Base-by-base conservation (phyloP, 2,113 vertebrate species). In the Ammodytes marinus region DNA sequence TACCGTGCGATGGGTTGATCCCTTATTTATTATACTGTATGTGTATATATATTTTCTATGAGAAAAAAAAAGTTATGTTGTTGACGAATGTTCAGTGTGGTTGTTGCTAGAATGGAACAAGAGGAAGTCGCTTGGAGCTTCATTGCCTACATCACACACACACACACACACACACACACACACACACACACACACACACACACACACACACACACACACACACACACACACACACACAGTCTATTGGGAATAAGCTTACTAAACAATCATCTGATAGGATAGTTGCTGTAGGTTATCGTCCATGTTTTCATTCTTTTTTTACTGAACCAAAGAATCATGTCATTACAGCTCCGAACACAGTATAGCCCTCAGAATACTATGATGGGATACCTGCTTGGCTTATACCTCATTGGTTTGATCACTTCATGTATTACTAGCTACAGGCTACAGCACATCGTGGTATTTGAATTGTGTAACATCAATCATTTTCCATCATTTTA, bases 11-110 rank as follows among this genome's bases (percentile, higher is more conserved):
- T 81, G 71, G 76, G 80, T 64, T 80, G 19, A 5, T 77, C 79
- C 78, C 81, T 75, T 92, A 95, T 94, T 95, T 95, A 94, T 95
- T 94, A 86, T 59, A 86, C n/a, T n/a, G n/a, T n/a, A n/a, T n/a
- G n/a, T 60, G 90, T 93, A 90, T 66, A 92, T 92, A 90, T 92
- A 84, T 93, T 91, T 93, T 93, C 66, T 88, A 87, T 85, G n/a
- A n/a, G n/a, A 47, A 54, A 64, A 74, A 74, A 59, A 54, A 40
- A 55, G 64, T 82, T 65, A 39, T 37, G 54, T 69, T 83, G 84
- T 89, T 85, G 80, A 84, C 86, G 88, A 91, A 85, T 87, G 82
- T 89, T 81, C 46, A 49, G 76, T 75, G 82, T 79, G 87, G 85
- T 82, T 83, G 85, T 85, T 84, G 74, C 50, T 71, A 8, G 58